These are phyloP conservation scores for Pegoplata infirma DNA, from an alignment of 2,888 invertebrate species.

Conservation along the genomic window DNA sequence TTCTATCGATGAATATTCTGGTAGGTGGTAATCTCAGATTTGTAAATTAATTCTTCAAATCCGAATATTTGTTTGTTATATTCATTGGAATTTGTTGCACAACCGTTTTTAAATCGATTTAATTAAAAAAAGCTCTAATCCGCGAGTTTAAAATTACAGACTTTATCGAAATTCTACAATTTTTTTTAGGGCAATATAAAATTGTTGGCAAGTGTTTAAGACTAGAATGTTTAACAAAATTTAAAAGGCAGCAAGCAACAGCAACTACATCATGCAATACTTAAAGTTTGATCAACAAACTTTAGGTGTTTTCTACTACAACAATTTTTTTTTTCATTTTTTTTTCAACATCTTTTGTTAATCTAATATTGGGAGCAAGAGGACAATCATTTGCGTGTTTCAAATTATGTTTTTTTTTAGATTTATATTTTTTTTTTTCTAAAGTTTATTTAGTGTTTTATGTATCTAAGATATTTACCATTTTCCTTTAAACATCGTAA, in stretches of 20 bases:
- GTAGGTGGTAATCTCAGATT: too few species aligned
- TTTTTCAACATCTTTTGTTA: slow-evolving; percentile 18
- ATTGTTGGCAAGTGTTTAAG: slow-evolving; percentile 34
- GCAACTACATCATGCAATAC: slow-evolving; percentile 19
- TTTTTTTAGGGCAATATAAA: too few species aligned
- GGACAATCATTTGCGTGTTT: slow-evolving; percentile 34
- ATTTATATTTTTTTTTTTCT: not conserved
- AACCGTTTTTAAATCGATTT: too few species aligned
- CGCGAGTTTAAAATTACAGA: too few species aligned
- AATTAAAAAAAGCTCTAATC: too few species aligned
- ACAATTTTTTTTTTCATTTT: slow-evolving; percentile 1
- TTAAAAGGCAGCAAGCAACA: slow-evolving; percentile 3
- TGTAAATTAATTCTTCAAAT: too few species aligned
- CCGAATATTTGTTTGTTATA: too few species aligned
- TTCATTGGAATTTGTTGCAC: too few species aligned
- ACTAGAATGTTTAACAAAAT: slow-evolving; percentile 24
- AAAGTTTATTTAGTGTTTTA: slow-evolving; percentile 26
- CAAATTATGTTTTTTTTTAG: slow-evolving; percentile 10
- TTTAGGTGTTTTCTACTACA: slow-evolving; percentile 38
- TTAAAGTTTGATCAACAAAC: slow-evolving; percentile 48
- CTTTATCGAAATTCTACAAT: too few species aligned
- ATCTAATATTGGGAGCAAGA: not conserved
- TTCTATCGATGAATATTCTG: too few species aligned
- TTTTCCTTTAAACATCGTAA: slow-evolving; percentile 39
- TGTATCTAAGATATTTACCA: slow-evolving; percentile 26